phyloP scores from a whole-genome alignment of 2,888 invertebrate genomes.

The Zonitis immaculata region DNA sequence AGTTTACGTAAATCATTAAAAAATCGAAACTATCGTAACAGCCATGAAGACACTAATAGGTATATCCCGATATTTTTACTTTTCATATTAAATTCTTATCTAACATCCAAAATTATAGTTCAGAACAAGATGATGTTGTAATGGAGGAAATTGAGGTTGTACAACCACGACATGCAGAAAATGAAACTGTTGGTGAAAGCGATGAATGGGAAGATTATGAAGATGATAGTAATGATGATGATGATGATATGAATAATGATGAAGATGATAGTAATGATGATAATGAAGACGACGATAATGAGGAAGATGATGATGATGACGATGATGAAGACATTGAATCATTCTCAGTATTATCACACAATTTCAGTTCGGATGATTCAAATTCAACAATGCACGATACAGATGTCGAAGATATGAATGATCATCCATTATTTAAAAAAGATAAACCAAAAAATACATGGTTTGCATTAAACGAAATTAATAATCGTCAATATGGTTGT shows the following conservation, averaged over 20 bases:
- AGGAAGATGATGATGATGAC: slow-evolving; percentile 2
- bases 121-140: neutral
- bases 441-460: slow-evolving; percentile 64
- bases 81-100: neutral
- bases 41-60: slow-evolving; percentile 28
- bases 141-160: neutral
- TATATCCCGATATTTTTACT: slow-evolving; percentile 8
- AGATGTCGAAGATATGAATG: slow-evolving; percentile 42
- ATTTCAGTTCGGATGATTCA: slow-evolving; percentile 7
- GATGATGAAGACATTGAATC: slow-evolving; percentile 2
- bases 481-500: slow-evolving; percentile 60
- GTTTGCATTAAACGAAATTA: slow-evolving; percentile 59
- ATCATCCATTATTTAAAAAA: slow-evolving; percentile 54
- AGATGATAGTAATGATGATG: slow-evolving; percentile 14
- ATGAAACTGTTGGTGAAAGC: neutral
- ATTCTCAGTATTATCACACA: slow-evolving; percentile 1
- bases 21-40: slow-evolving; percentile 34
- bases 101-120: neutral
- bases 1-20: slow-evolving; percentile 28
- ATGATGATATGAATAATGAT: too few species aligned
- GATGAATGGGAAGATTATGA: slow-evolving; percentile 21
- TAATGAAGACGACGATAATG: slow-evolving; percentile 8
- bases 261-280: too few species aligned
- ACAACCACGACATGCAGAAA: neutral
- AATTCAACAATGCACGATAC: slow-evolving; percentile 31